Percentiles rank a stretch among this genome's conserved stretches.
phyloP scores from a whole-genome alignment of 2,797 vertebrate genomes.

The Trematomus bernacchii region DNA sequence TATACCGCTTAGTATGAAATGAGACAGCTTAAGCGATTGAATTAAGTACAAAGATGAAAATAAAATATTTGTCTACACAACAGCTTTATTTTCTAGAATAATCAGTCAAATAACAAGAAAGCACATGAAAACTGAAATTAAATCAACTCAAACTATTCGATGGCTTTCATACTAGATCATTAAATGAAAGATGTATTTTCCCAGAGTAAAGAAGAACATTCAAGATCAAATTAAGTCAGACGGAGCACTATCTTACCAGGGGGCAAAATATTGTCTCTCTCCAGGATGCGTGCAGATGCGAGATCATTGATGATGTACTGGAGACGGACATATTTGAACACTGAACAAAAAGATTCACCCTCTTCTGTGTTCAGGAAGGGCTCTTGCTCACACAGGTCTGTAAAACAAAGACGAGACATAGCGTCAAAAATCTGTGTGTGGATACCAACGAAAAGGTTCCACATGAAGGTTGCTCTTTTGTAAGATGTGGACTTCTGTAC shows the following conservation, averaged over 20 bases:
- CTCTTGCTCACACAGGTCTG: conserved; percentile 84
- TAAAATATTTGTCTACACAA: background rate
- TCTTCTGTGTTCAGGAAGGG: conserved; percentile 92
- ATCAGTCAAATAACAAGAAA: background rate
- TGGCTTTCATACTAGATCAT: background rate
- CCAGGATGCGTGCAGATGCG: conserved; percentile 93
- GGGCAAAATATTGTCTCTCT: conserved; percentile 93
- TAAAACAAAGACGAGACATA: background rate
- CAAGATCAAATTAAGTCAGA: background rate
- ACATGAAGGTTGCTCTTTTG: background rate
- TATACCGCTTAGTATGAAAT: background rate
- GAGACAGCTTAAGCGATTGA: background rate
- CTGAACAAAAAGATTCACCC: conserved; percentile 85
- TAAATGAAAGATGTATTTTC: background rate
- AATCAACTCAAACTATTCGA: background rate
- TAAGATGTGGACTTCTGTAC: conserved; percentile 71
- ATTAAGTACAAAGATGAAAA: background rate
- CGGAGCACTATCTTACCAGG: conserved; percentile 83
- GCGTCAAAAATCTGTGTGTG: background rate
- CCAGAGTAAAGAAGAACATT: background rate
- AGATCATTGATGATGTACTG: conserved; percentile 99
- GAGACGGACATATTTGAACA: conserved; percentile 92
- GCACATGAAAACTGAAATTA: background rate
- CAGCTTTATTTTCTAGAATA: background rate
- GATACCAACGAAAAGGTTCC: background rate